Percentiles rank a stretch among this genome's conserved stretches.
Conservation (phyloP, 2,113 vertebrate genomes). For the Alethe castanea region DNA sequence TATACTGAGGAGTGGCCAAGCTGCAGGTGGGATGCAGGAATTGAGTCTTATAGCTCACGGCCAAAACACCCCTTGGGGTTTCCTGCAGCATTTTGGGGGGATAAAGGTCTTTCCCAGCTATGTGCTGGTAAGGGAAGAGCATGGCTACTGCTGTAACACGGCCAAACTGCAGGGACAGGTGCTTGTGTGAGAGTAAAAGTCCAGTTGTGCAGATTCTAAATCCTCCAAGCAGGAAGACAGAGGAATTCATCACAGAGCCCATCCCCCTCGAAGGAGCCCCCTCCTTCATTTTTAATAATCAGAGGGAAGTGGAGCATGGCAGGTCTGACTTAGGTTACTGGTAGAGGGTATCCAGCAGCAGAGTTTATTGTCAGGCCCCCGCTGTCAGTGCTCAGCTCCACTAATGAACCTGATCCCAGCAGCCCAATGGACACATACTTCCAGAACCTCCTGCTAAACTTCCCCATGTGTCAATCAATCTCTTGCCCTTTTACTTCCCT, state of each 20-base stretch:
- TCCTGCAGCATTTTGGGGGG: not conserved
- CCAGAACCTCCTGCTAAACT: slow-evolving; percentile 4
- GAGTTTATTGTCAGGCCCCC: not conserved
- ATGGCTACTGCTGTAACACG: not conserved
- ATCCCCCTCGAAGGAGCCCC: not conserved
- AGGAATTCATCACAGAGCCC: not conserved
- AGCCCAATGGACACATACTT: not conserved
- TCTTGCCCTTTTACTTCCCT: not conserved
- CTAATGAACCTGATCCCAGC: slow-evolving; percentile 1
- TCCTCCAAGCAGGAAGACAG: not conserved
- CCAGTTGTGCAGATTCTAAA: accelerated
- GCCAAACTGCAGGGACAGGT: not conserved
- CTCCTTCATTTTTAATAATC: slow-evolving; percentile 6
- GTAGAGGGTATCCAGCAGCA: not conserved
- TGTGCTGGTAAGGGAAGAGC: not conserved
- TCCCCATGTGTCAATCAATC: not conserved
- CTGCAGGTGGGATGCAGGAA: not conserved
- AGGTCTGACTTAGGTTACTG: not conserved
- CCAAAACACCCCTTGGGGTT: not conserved
- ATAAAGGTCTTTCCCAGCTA: not conserved
- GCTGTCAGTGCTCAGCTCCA: not conserved
- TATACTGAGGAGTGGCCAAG: not conserved
- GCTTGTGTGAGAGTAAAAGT: not conserved
- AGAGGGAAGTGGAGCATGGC: slow-evolving; percentile 25
- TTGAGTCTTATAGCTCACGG: not conserved